phyloP scores from a whole-genome alignment of 1,140 invertebrate species.

The Drosophila sp. region DNA sequence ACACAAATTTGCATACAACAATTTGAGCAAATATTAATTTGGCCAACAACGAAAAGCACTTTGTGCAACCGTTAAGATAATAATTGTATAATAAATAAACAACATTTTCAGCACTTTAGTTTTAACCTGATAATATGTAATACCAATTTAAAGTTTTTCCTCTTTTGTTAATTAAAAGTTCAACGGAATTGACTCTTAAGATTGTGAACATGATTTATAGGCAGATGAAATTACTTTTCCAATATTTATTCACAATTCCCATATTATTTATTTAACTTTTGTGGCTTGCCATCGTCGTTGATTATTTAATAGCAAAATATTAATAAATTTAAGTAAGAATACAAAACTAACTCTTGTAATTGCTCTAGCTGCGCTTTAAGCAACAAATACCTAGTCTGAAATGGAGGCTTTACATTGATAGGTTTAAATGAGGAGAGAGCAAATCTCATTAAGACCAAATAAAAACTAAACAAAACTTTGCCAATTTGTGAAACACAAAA shows the following conservation, averaged over 20 bases:
- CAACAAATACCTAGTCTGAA: not conserved
- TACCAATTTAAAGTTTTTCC: no score
- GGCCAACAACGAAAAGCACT: slow-evolving; percentile 62
- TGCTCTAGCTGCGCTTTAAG: not conserved
- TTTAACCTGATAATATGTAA: no score
- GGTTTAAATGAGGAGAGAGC: slow-evolving; percentile 2
- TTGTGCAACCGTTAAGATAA: slow-evolving; percentile 17
- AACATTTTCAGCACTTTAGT: not conserved
- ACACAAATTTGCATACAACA: slow-evolving; percentile 56
- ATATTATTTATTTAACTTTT: not conserved
- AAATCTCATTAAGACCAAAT: slow-evolving; percentile 46
- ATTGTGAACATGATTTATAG: no score
- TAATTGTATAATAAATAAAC: not conserved
- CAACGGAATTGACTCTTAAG: no score
- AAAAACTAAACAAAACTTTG: slow-evolving; percentile 60
- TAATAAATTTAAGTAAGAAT: no score
- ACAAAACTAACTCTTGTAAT: no score
- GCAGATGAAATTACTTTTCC: no score
- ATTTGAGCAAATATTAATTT: slow-evolving; percentile 31
- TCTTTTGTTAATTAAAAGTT: no score
- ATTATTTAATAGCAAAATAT: no score
- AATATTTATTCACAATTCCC: no score
- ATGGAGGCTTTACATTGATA: slow-evolving; percentile 17
- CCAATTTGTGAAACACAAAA: slow-evolving; percentile 29
- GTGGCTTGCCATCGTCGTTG: not conserved